Evolutionary conservation across 2,888 invertebrate species (phyloP), one percentile per base, ranked within the genome.

Genomic region (Herminia tarsipennalis): DNA sequence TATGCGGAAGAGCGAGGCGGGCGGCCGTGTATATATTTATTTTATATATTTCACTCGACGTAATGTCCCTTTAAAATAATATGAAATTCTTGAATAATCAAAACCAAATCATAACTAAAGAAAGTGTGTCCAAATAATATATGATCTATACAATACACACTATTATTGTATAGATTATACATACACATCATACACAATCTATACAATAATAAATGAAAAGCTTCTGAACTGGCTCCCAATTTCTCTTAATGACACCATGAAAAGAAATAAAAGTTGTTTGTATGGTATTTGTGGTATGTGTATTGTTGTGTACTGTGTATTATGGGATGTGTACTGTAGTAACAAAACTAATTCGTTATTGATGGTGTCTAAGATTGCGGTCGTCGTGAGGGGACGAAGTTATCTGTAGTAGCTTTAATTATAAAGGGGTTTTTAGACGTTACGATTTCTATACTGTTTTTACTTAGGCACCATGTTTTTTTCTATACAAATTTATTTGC

Each of bases 271-370:
- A 55, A 57, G 40, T 50, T 38, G 21, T 33, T 25, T 60, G 56
- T 66, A 64, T 63, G 56, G 39, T 41, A 22, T 51, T 49, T 48
- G 41, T 63, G 56, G 39, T 41, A 22, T 51, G 51, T 48, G 41
- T 42, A 62, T 56, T 70, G 57, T 49, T 49, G 42, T 42, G 34
- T 42, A 53, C 55, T 50, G 43, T 54, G 56, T 49, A 46, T 50
- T 54, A 56, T 61, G 52, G 38, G 13, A 46, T 53, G 59, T 53
- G 52, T 65, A 66, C 66, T 39, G 71, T 55, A 73, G 77, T 73
- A 83, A 84, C 86, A 83, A 84, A 87, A 83, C 81, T 85, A 88
- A 88, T 88, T 86, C 72, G 73, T 83, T 83, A 87, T 86, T 86
- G 86, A 89, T 88, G 81, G 73, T 73, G 74, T 64, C 66, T 56